These are phyloP conservation scores for Drosophila trichaetosa DNA, from an alignment of 2,888 invertebrate species.

Conservation along the genomic window DNA sequence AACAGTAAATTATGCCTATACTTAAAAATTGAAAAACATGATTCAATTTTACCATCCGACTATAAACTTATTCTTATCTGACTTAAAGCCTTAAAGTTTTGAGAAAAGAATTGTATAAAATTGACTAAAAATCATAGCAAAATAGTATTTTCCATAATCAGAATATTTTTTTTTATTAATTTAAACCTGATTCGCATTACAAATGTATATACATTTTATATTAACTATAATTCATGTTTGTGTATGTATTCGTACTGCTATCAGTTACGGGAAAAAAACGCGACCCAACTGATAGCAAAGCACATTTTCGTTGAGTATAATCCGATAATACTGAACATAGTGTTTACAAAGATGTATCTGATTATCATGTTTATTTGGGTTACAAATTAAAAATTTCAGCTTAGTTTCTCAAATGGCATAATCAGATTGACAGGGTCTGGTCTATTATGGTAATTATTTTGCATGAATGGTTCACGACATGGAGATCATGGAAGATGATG, in stretches of 20 bases:
- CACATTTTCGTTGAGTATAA: not conserved
- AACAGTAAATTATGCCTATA: not conserved
- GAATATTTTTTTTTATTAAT: not conserved
- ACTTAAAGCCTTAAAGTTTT: not conserved
- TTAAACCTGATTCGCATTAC: not conserved
- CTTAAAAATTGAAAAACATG: no score
- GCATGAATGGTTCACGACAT: slow-evolving; percentile 61
- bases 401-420: not conserved
- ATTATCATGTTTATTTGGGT: not conserved
- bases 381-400: not conserved
- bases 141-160: not conserved
- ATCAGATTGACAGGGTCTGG: not conserved
- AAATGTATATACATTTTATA: not conserved
- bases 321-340: not conserved
- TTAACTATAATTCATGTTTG: not conserved
- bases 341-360: not conserved
- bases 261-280: not conserved
- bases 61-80: not conserved
- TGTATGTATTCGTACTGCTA: not conserved
- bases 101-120: not conserved
- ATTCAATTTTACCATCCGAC: not conserved
- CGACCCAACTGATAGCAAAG: slow-evolving; percentile 1
- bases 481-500: slow-evolving; percentile 73
- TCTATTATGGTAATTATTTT: slow-evolving; percentile 18
- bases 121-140: not conserved